Conservation (phyloP, 2,113 vertebrate genomes). For the Marmota flaviventris region DNA sequence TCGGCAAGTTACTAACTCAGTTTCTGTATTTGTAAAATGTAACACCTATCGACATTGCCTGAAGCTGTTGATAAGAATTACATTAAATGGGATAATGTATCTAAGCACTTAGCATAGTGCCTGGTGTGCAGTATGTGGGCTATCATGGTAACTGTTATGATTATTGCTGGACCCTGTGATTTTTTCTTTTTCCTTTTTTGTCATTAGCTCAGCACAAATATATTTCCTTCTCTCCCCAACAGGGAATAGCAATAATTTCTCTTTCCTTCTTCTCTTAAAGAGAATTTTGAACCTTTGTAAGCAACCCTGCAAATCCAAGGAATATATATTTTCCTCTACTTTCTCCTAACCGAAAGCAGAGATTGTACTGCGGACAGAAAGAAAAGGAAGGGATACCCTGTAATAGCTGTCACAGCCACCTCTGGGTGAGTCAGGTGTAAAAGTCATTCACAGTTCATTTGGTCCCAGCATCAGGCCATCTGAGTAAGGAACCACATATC, state of each 20-base stretch:
- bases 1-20: background rate
- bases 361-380: background rate
- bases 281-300: constrained; percentile 31
- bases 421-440: background rate
- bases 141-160: background rate
- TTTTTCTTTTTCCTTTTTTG: background rate
- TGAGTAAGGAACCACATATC: background rate
- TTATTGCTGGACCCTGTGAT: background rate
- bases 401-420: background rate
- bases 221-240: constrained; percentile 33
- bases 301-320: background rate
- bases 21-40: background rate
- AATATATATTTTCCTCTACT: constrained; percentile 18
- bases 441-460: background rate
- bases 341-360: background rate
- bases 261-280: background rate
- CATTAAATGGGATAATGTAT: background rate
- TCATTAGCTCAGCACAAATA: constrained; percentile 6
- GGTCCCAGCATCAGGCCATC: background rate
- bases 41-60: background rate
- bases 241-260: background rate
- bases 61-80: background rate
- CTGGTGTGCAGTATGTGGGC: background rate
- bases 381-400: background rate
- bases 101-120: background rate